Evolutionary conservation across 2,888 invertebrate genomes (phyloP), one percentile per base, ranked within the genome.

Genomic region (Philaethria dido): DNA sequence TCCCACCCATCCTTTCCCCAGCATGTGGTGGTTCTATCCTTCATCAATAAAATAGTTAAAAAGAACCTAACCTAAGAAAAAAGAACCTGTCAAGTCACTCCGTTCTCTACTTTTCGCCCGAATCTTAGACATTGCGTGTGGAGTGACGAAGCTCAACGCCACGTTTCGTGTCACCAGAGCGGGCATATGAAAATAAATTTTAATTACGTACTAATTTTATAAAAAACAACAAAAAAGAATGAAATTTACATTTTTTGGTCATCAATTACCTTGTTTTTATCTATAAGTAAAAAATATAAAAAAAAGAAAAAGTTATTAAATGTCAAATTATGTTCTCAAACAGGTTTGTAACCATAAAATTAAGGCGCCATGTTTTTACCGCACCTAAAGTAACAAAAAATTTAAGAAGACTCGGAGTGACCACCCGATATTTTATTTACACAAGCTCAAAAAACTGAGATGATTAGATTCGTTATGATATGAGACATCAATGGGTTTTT

Each of bases 311-410:
- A 61, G 47, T 48, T 45, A n/a, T 42, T 25, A 44, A 69, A 45
- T 62, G 59, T 62, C 47, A 16, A 42, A 45, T 60, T 3, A 62
- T 50, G 55, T 45, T 60, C 29, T 14, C 9, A 47, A 62, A 62
- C 66, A 29, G 33, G 69, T 62, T 65, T 66, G 22, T n/a, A 14
- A 39, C 11, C 48, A 42, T 44, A 52, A 62, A 62, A 13, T 64
- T 22, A 16, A 45, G 66, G 66, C 69, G 69, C 66, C 69, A 66
- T 25, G 62, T 62, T 59, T 62, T 52, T 59, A 20, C 25, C 18
- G 44, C 59, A 39, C 36, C 25, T 48, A 57, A 55, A 22, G 13
- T 47, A 16, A 64, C 39, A 57, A 57, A 57, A 48, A 48, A 48
- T 8, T 47, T 14, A 33, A 44, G 18, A 60, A 33, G 18, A 47